Evolutionary conservation across 2,888 invertebrate genomes (phyloP).

Genomic region (Neocrepidodera transversa): DNA sequence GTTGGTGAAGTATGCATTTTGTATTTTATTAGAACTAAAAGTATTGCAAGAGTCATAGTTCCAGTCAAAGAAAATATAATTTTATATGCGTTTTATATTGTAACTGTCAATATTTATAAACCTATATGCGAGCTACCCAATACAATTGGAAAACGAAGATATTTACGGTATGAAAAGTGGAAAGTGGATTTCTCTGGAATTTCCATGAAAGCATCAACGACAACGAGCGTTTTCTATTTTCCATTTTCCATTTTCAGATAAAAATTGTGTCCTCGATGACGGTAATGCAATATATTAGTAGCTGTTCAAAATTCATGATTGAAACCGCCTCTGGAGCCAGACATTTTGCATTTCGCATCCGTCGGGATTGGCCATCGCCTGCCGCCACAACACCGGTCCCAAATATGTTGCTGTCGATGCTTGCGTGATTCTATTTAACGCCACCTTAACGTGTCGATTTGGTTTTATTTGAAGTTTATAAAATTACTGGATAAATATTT

Average conservation of each 20-base stretch:
- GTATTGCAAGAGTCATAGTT: too few species aligned
- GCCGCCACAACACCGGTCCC: slow-evolving; percentile 2
- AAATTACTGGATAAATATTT: too few species aligned
- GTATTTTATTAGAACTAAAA: too few species aligned
- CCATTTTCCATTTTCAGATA: slow-evolving; percentile 16
- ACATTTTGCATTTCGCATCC: slow-evolving; percentile 12
- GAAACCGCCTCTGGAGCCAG: slow-evolving; percentile 20
- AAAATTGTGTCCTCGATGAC: slow-evolving; percentile 19
- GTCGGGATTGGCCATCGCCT: neutral
- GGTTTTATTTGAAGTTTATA: neutral
- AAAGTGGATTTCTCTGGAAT: slow-evolving; percentile 14
- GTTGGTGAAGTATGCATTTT: too few species aligned
- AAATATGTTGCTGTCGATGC: neutral
- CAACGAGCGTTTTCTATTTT: slow-evolving; percentile 17
- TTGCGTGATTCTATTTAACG: neutral
- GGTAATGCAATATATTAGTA: slow-evolving; percentile 23
- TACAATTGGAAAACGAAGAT: neutral
- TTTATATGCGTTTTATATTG: too few species aligned
- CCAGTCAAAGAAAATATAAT: too few species aligned
- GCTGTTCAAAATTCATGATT: slow-evolving; percentile 22
- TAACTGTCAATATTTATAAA: too few species aligned
- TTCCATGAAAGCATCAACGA: neutral
- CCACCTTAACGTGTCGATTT: neutral
- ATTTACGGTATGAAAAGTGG: slow-evolving; percentile 7
- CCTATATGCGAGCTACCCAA: neutral